Evolutionary conservation across 2,113 vertebrate species (phyloP), one percentile per base, ranked within the genome.

Genomic region (Crotalus helleri): DNA sequence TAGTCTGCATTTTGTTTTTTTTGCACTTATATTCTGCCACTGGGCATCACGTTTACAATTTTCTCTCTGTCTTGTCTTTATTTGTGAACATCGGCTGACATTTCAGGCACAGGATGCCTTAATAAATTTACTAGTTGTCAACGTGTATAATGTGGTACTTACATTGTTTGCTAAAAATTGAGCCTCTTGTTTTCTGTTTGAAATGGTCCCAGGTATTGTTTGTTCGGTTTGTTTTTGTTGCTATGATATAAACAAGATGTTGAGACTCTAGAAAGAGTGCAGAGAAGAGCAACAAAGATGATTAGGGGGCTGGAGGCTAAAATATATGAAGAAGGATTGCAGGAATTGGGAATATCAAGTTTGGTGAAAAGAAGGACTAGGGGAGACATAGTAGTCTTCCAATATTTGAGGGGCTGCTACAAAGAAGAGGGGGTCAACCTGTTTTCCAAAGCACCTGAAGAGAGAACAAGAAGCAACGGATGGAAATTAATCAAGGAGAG

Each of bases 361-460:
- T 10, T n/a, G 0, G 5, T n/a, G 26, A n/a, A n/a, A 2, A n/a
- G 26, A 64, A n/a, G 11, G 4, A 64, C 61, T 0, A 64, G 57
- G 19, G 19, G 19, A 5, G 26, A 64, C 2, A 64, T 13, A 64
- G 11, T 4, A 64, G 61, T 13, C 1, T n/a, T 64, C 26, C 29
- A n/a, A 5, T 64, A 64, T 64, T 2, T 64, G 0, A 64, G 11
- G 61, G 61, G 26, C 11, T n/a, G 11, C 12, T 26, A 0, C 61
- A 13, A 3, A n/a, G 11, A 64, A 26, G 61, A 64, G 11, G 58
- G 59, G 2, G 9, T 61, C 26, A 24, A 26, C 1, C 24, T 61
- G 9, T 61, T 61, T 2, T 61, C 26, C 58, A 26, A 10, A 61
- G 58, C 24, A 4, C 26, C 24, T 26, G 24, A 61, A 3, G 8